Evolutionary conservation across 2,888 invertebrate genomes (phyloP).

Genomic region (Elysia crispata): DNA sequence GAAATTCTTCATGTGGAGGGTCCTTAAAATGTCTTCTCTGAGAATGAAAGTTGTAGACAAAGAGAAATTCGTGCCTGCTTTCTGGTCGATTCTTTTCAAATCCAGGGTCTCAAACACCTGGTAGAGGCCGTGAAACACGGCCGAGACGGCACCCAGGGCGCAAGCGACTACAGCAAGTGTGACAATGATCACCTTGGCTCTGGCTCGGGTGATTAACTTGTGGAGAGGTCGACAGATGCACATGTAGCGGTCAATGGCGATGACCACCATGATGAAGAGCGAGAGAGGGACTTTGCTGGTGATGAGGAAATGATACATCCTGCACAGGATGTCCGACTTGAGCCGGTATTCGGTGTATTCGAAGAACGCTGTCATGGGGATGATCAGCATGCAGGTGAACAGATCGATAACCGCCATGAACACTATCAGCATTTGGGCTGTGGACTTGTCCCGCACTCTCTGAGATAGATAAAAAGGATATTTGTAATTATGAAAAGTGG

Average conservation of each 20-base stretch:
- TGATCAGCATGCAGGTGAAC: conserved; percentile 58
- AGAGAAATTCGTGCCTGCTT: conserved; percentile 41
- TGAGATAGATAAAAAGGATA: conserved; percentile 25
- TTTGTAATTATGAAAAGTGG: not conserved
- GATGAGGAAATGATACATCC: conserved; percentile 70
- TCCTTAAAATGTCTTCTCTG: too few relatives aligned
- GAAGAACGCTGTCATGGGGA: conserved; percentile 59
- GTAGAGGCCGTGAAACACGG: conserved; percentile 62
- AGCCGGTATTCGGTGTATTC: conserved; percentile 57
- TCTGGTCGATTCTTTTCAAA: conserved; percentile 3
- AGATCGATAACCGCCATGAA: conserved; percentile 59
- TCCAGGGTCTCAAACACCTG: conserved; percentile 43
- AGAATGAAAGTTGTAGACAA: not conserved
- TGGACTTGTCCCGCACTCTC: conserved; percentile 63
- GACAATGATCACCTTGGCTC: conserved; percentile 59
- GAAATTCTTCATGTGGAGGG: not conserved
- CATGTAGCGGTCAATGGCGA: conserved; percentile 73
- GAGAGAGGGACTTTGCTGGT: conserved; percentile 71
- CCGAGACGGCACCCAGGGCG: conserved; percentile 61
- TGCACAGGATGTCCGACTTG: conserved; percentile 65
- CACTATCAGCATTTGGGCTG: conserved; percentile 67
- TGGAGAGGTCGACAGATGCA: conserved; percentile 72
- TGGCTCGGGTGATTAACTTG: conserved; percentile 56
- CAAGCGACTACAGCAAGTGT: conserved; percentile 58
- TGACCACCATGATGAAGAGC: conserved; percentile 73